These are phyloP conservation scores for Allenopithecus nigroviridis DNA, from an alignment of 2,797 vertebrate species.

Conservation along the genomic window DNA sequence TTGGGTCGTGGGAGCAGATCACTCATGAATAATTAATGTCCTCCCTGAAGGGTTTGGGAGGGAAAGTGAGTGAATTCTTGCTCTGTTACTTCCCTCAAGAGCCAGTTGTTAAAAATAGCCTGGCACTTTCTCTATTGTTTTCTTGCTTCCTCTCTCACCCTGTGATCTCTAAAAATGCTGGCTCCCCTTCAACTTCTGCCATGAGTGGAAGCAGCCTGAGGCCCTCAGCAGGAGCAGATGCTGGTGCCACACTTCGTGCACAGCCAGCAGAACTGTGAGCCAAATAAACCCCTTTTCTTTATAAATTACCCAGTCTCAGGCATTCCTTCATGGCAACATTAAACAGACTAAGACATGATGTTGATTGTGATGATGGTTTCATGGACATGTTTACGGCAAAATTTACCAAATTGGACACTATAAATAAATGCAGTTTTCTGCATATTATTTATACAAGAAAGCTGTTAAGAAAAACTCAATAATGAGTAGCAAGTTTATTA, in stretches of 20 bases:
- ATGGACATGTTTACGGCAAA: neutral
- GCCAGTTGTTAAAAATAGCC: neutral
- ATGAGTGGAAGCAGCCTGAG: neutral
- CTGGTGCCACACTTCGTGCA: neutral
- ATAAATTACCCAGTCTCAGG: neutral
- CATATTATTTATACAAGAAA: neutral
- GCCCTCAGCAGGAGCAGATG: neutral
- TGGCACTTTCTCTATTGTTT: no score
- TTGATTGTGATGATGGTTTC: neutral
- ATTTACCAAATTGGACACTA: neutral
- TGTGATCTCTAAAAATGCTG: neutral
- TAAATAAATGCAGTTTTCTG: neutral
- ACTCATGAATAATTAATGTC: neutral
- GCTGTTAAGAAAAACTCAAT: neutral
- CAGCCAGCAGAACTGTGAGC: neutral
- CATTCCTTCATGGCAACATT: neutral
- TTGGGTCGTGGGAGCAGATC: neutral
- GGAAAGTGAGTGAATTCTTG: neutral
- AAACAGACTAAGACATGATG: neutral
- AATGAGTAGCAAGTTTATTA: neutral
- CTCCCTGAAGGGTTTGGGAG: neutral
- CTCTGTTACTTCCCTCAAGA: neutral
- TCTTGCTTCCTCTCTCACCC: neutral
- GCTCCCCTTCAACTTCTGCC: neutral
- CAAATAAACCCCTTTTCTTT: neutral